phyloP scores from a whole-genome alignment of 2,113 vertebrate species.

The Picathartes gymnocephalus region DNA sequence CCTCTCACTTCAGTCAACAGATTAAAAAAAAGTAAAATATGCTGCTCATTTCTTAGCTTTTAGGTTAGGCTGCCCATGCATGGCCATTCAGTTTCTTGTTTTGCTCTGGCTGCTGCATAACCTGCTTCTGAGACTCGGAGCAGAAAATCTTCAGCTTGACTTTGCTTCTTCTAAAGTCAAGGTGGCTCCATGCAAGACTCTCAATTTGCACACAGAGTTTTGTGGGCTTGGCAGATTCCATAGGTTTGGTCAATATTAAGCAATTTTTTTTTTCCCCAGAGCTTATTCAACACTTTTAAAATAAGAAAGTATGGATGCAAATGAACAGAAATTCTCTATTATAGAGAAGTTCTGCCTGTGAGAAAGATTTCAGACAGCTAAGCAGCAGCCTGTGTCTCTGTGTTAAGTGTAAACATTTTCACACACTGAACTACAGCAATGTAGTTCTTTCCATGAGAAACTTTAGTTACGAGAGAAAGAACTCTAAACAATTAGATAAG shows the following conservation, averaged over 20 bases:
- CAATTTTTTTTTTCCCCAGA: neutral
- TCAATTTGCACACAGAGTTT: neutral
- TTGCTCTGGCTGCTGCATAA: neutral
- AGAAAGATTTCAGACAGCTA: no score
- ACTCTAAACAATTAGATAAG: no score
- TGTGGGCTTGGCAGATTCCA: neutral
- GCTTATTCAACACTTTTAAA: neutral
- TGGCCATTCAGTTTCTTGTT: neutral
- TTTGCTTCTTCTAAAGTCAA: neutral
- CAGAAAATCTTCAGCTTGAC: neutral
- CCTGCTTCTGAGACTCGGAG: neutral
- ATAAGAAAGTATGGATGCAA: neutral
- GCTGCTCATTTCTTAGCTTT: neutral
- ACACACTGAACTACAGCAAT: no score
- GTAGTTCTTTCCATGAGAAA: no score
- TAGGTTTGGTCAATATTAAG: neutral
- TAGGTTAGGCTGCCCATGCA: neutral
- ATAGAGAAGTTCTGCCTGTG: no score
- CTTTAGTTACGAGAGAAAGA: no score
- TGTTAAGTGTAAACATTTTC: no score
- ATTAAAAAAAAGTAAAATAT: neutral
- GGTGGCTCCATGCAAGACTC: neutral
- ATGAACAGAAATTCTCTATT: no score
- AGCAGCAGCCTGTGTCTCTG: no score
- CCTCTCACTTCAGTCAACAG: slow-evolving; percentile 10